phyloP scores from a whole-genome alignment of 2,113 vertebrate species.

The Ifrita kowaldi region DNA sequence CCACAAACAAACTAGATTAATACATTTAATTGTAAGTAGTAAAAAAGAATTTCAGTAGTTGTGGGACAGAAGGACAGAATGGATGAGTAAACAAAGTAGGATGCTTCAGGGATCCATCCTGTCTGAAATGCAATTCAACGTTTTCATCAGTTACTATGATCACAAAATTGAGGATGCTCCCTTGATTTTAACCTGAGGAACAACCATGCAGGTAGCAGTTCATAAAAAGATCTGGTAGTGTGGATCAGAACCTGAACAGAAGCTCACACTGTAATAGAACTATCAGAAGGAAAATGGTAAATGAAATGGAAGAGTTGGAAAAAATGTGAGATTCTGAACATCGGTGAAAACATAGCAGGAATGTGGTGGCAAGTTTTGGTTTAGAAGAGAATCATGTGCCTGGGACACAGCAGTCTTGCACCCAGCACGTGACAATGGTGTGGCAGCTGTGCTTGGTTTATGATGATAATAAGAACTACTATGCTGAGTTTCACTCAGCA shows the following conservation, averaged over 20 bases:
- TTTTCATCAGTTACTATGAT: not conserved
- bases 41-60: not conserved
- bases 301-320: not conserved
- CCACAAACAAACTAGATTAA: not conserved
- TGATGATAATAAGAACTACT: not conserved
- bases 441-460: accelerated
- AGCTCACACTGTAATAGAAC: not conserved
- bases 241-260: not conserved
- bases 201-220: not conserved
- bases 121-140: not conserved
- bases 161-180: not conserved
- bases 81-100: not conserved
- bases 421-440: not conserved
- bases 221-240: not conserved
- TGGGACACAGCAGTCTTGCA: accelerated
- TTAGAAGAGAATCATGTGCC: not conserved
- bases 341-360: not conserved
- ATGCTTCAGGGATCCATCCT: not conserved
- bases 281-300: not conserved
- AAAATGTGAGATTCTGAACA: not conserved
- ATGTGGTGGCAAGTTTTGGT: not conserved
- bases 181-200: not conserved
- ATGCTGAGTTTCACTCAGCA: not conserved
- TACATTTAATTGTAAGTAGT: not conserved
- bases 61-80: not conserved